A percentile compares a stretch with the other conserved stretches of the same genome.
Conservation (phyloP, 2,113 vertebrate genomes). For the Dipodomys stephensi region DNA sequence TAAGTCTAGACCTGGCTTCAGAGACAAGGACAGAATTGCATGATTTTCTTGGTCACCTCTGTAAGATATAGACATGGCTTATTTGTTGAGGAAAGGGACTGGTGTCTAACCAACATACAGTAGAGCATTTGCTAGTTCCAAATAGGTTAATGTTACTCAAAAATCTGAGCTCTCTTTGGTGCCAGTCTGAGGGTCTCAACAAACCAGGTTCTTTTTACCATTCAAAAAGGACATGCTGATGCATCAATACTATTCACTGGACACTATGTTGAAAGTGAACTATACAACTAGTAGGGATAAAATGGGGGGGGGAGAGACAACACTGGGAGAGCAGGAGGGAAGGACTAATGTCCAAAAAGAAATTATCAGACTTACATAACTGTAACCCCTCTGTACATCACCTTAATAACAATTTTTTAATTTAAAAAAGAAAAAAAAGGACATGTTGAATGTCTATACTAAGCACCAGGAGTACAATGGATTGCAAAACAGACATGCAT, state of each 20-base stretch:
- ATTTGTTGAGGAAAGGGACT: background rate
- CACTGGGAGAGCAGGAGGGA: no score
- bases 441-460: background rate
- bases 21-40: background rate
- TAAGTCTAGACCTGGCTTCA: background rate
- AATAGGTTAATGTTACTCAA: background rate
- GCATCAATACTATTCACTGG: no score
- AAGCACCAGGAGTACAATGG: background rate
- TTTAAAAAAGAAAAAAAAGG: background rate
- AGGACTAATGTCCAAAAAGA: no score
- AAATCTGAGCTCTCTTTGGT: constrained; percentile 24
- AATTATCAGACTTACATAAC: no score
- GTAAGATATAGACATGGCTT: background rate
- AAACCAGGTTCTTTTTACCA: background rate
- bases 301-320: no score
- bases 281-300: no score
- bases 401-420: no score
- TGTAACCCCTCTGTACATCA: no score
- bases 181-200: background rate
- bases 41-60: background rate
- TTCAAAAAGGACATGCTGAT: background rate
- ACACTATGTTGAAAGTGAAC: no score
- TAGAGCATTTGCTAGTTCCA: background rate
- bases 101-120: background rate
- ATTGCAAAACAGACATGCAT: background rate